Conservation (phyloP, 2,888 invertebrate genomes). For the Cephus pulcher region DNA sequence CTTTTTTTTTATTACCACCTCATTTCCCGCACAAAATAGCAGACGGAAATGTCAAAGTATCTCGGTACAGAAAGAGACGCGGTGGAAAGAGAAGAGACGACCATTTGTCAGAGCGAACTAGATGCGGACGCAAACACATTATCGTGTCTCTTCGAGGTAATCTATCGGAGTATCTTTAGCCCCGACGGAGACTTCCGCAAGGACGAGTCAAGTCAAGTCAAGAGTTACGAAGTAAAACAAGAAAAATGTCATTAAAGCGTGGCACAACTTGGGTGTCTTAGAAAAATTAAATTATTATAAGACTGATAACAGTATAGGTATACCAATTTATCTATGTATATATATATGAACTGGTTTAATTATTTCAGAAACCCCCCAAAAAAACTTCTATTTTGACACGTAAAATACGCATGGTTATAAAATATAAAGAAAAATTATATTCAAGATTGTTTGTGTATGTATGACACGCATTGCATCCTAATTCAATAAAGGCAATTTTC, state of each 20-base stretch:
- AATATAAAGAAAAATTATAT: neutral
- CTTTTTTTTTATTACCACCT: neutral
- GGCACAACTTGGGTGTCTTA: neutral
- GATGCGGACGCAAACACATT: slow-evolving; percentile 53
- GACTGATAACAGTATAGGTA: neutral
- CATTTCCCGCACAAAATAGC: neutral
- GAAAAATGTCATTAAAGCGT: neutral
- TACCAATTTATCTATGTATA: neutral
- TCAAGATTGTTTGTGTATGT: neutral
- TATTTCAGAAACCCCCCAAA: neutral
- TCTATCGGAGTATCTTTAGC: slow-evolving; percentile 41
- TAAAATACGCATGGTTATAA: neutral
- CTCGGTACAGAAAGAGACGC: neutral
- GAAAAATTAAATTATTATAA: neutral
- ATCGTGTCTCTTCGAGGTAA: slow-evolving; percentile 46
- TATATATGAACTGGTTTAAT: slow-evolving; percentile 2
- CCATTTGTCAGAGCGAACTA: slow-evolving; percentile 55
- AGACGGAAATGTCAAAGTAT: neutral
- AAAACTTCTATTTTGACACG: neutral
- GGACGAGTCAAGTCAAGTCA: slow-evolving; percentile 21
- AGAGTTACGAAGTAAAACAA: neutral
- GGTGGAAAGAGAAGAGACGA: slow-evolving; percentile 30
- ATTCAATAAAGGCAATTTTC: slow-evolving; percentile 33
- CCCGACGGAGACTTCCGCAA: slow-evolving; percentile 31
- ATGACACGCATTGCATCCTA: slow-evolving; percentile 4